phyloP scores from a whole-genome alignment of 2,888 invertebrate species.

The Brachylomia viminalis region DNA sequence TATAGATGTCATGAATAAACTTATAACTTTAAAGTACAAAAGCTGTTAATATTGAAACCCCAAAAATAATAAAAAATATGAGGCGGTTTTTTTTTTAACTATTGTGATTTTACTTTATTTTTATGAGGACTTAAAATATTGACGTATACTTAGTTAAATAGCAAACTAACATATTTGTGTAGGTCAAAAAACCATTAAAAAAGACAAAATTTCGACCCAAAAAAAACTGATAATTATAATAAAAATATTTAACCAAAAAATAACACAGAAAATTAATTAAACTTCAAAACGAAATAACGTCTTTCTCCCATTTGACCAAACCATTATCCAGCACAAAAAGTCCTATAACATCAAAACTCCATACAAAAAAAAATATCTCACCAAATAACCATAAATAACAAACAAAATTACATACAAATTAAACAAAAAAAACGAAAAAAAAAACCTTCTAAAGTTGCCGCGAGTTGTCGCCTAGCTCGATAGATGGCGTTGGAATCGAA shows the following conservation, averaged over 20 bases:
- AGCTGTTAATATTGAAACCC: no score
- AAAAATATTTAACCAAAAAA: neutral
- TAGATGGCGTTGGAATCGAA: constrained; percentile 54
- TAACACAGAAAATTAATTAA: no score
- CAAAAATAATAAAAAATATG: no score
- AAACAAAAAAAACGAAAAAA: rapidly evolving
- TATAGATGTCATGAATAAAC: no score
- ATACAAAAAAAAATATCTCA: neutral
- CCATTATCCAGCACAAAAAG: neutral
- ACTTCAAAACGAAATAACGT: no score
- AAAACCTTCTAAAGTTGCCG: rapidly evolving
- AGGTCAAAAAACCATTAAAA: neutral
- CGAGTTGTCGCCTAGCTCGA: constrained; percentile 29
- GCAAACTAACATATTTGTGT: neutral
- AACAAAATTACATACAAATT: neutral
- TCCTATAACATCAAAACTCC: neutral
- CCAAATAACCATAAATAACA: neutral
- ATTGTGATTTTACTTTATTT: no score
- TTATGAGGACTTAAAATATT: no score
- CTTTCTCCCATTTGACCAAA: neutral
- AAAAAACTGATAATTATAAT: neutral
- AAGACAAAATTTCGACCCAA: neutral
- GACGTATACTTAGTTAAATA: no score
- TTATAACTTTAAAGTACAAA: no score
- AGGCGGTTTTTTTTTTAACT: no score